These are phyloP conservation scores for Hyperoodon ampullatus DNA, from an alignment of 2,113 vertebrate species.

Conservation along the genomic window DNA sequence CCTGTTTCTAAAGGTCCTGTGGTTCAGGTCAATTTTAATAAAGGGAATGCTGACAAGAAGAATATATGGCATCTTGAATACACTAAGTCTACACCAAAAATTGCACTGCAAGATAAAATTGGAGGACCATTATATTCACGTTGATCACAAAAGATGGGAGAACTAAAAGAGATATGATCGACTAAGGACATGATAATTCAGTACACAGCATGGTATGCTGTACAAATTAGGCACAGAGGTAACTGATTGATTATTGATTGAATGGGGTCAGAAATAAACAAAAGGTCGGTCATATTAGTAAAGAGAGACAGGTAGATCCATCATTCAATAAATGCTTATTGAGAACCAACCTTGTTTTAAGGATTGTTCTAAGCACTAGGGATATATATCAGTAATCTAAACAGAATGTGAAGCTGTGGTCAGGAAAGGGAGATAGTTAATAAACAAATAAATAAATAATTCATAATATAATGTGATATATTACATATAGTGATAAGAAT, in stretches of 20 bases:
- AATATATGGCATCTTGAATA: not conserved
- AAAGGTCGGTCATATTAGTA: not conserved
- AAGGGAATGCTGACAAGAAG: not conserved
- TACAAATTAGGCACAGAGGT: not conserved
- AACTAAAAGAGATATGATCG: not conserved
- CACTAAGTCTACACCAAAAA: not conserved
- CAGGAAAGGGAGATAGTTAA: not conserved
- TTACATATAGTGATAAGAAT: not conserved
- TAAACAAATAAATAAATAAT: not conserved
- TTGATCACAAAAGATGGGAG: not conserved
- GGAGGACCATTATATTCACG: not conserved
- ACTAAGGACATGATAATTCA: not conserved
- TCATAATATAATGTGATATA: not conserved
- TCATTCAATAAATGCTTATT: not conserved
- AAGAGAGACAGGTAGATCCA: not conserved
- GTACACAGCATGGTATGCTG: not conserved
- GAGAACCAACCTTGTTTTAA: not conserved
- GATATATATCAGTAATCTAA: not conserved
- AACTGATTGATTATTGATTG: not conserved
- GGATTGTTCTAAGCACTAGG: not conserved
- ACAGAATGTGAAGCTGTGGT: not conserved
- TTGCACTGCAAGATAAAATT: not conserved
- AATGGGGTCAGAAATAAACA: not conserved
- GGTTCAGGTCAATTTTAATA: not conserved
- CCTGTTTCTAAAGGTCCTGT: not conserved